Conservation (phyloP, 2,888 invertebrate genomes). For the Lydus trimaculatus region DNA sequence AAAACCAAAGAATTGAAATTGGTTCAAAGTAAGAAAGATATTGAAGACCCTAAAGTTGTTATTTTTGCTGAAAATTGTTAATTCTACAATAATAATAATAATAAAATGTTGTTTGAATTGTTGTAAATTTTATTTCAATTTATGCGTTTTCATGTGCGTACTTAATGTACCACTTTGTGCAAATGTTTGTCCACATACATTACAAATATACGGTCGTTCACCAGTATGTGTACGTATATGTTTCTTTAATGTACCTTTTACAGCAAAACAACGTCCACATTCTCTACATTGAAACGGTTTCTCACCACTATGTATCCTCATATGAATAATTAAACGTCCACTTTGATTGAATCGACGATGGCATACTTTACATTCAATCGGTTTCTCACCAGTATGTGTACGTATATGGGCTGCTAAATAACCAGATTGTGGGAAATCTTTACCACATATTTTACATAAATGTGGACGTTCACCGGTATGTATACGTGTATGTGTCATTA, state of each 20-base stretch:
- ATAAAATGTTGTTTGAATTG: neutral
- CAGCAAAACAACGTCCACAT: slow-evolving; percentile 43
- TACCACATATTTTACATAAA: slow-evolving; percentile 47
- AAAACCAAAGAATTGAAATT: slow-evolving; percentile 76
- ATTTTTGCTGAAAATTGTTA: neutral
- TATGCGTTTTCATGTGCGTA: slow-evolving; percentile 53
- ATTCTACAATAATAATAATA: neutral
- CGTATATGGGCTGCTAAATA: slow-evolving; percentile 47
- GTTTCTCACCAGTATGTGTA: slow-evolving; percentile 45
- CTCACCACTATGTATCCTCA: slow-evolving; percentile 48
- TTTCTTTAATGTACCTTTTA: slow-evolving; percentile 52
- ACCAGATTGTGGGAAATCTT: slow-evolving; percentile 49
- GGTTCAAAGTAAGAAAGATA: slow-evolving; percentile 81
- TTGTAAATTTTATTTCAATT: slow-evolving; percentile 16
- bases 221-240: slow-evolving; percentile 55
- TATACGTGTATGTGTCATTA: slow-evolving; percentile 40
- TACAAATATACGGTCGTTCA: slow-evolving; percentile 50
- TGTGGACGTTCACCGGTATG: slow-evolving; percentile 47
- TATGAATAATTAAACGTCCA: slow-evolving; percentile 33
- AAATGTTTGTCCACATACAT: slow-evolving; percentile 51
- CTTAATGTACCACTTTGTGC: slow-evolving; percentile 48
- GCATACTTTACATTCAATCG: slow-evolving; percentile 43
- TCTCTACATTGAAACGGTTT: slow-evolving; percentile 49
- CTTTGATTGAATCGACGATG: neutral
- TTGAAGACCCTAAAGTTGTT: slow-evolving; percentile 70